Evolutionary conservation across 2,113 vertebrate genomes (phyloP).

Genomic region (Macrotus californicus): DNA sequence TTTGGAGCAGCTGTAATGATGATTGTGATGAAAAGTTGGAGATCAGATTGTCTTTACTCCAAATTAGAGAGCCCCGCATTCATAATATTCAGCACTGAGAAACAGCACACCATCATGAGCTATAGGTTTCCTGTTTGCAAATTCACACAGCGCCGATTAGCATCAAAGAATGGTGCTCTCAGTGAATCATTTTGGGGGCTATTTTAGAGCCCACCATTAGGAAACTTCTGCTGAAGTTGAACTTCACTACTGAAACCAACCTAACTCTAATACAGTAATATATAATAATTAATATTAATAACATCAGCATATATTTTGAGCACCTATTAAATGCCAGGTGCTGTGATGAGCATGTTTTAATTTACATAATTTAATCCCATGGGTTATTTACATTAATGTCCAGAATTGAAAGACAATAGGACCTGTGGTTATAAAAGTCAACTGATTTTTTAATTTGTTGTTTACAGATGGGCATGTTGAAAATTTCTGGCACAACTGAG

Average conservation of each 20-base stretch:
- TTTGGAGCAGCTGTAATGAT: constrained; percentile 53
- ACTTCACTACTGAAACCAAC: not conserved
- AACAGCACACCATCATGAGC: constrained; percentile 21
- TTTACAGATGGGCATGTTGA: not conserved
- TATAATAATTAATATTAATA: not conserved
- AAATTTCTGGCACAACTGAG: not conserved
- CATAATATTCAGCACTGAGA: constrained; percentile 28
- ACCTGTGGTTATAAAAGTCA: not conserved
- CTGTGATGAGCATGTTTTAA: not conserved
- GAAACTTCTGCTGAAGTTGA: constrained; percentile 24
- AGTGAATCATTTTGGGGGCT: not conserved
- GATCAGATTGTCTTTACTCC: constrained; percentile 53
- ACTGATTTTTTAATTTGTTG: not conserved
- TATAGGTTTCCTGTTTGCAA: constrained; percentile 23
- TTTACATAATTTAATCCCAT: not conserved
- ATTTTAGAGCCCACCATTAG: not conserved
- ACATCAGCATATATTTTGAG: not conserved
- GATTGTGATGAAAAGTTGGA: constrained; percentile 24
- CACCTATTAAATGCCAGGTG: not conserved
- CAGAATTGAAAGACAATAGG: not conserved
- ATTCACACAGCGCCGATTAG: constrained; percentile 50
- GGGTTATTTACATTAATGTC: not conserved
- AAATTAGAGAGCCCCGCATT: constrained; percentile 45
- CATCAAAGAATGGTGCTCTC: not conserved
- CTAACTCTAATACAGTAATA: not conserved